Evolutionary conservation across 2,797 vertebrate genomes (phyloP), one percentile per base, ranked within the genome.

Genomic region (Chaenodraco wilsoni): DNA sequence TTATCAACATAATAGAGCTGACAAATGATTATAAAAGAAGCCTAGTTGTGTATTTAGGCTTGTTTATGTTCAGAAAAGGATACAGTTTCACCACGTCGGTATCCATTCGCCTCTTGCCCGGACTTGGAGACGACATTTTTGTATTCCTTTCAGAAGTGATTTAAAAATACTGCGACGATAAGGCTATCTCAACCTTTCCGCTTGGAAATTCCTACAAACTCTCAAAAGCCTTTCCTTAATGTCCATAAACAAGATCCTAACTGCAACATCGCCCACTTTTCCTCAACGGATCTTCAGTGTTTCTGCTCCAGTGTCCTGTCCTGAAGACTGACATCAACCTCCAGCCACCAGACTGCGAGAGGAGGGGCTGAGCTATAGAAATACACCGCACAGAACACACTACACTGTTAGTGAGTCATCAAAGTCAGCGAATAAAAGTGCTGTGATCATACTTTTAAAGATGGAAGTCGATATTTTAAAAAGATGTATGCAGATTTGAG

Each of bases 41-140:
- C 5, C 27, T 17, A 1, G 71, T 57, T 46, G 54, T 33, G 49
- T 61, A 43, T 65, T 59, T 55, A 4, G 17, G 49, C 57, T 69
- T 88, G 81, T 87, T 90, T 83, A 82, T 83, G 72, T 61, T 81
- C 41, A 72, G 72, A 19, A 57, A 94, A 96, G 95, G 97, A 98
- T 98, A 98, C 97, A 98, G 97, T 96, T 98, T 98, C 94, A 98
- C 97, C 95, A 98, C 97, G 92, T 98, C 97, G 94, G 97, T 98
- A 94, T 98, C 97, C 97, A 98, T 98, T 94, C 97, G 96, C 95
- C 97, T 95, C 94, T 98, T 98, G 92, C 96, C 97, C 90, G 97
- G 97, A 94, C 97, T 97, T 91, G 97, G 97, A 95, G 97, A 98
- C 95, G 97, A 96, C 96, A 96, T 95, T 93, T 96, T 90, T 83